Percentiles rank a stretch among this genome's conserved stretches.
Evolutionary conservation across 1,140 invertebrate species (phyloP).

Genomic region (Drosophila aff.): DNA sequence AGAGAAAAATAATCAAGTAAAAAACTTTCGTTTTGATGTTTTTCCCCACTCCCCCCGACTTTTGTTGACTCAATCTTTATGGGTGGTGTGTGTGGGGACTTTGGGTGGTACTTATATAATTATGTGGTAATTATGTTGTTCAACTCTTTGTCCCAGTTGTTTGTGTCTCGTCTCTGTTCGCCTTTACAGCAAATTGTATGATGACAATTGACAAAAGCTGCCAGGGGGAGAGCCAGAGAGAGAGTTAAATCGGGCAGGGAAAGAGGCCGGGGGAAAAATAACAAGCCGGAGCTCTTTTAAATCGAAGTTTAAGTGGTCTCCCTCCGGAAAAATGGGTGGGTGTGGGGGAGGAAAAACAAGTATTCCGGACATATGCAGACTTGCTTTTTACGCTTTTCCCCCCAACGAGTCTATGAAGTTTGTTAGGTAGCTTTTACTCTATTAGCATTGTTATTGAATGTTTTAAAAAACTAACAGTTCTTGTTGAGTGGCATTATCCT

Average conservation of each 20-base stretch:
- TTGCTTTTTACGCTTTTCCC: conserved; percentile 1
- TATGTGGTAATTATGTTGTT: conserved; percentile 72
- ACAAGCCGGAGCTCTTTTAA: conserved; percentile 58
- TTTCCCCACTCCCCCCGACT: not conserved
- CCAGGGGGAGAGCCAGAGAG: not conserved
- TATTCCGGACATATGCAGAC: conserved; percentile 13
- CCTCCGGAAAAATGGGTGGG: not conserved
- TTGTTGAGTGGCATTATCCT: not conserved
- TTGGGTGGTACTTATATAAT: conserved; percentile 61
- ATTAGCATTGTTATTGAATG: not conserved
- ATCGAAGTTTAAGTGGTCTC: conserved; percentile 73
- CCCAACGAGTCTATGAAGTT: not conserved
- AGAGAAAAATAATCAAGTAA: conserved; percentile 1
- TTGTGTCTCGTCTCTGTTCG: not conserved
- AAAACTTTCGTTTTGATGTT: conserved; percentile 64
- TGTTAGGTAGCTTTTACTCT: not conserved
- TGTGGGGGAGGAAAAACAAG: not conserved
- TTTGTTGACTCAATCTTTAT: conserved; percentile 30
- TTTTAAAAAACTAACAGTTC: not conserved
- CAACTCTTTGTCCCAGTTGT: conserved; percentile 66
- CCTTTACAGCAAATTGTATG: conserved; percentile 45
- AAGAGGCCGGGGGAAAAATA: not conserved
- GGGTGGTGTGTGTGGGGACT: not conserved
- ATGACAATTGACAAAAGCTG: conserved; percentile 46
- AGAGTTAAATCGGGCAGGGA: not conserved